These are phyloP conservation scores for Theocolax elegans DNA, from an alignment of 1,140 invertebrate species.

Conservation along the genomic window DNA sequence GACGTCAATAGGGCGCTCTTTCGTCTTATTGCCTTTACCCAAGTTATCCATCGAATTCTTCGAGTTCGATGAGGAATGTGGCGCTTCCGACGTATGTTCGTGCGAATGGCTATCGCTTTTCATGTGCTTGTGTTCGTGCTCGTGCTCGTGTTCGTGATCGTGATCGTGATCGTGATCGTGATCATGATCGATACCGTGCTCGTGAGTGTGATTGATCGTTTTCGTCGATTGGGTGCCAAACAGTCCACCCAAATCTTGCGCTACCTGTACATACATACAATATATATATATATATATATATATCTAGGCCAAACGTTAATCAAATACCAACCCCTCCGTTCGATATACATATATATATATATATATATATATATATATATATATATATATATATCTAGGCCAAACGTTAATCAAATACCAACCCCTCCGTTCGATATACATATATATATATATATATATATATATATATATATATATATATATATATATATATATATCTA, in stretches of 20 bases:
- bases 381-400: too few species aligned
- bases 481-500: too few species aligned
- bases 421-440: too few species aligned
- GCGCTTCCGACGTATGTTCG: slow-evolving; percentile 52
- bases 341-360: too few species aligned
- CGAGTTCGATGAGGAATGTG: slow-evolving; percentile 34
- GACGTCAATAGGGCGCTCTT: slow-evolving; percentile 67
- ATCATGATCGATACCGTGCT: slow-evolving; percentile 51
- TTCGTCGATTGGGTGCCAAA: slow-evolving; percentile 54
- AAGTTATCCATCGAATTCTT: slow-evolving; percentile 42
- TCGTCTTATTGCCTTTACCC: slow-evolving; percentile 31
- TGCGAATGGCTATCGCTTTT: slow-evolving; percentile 56
- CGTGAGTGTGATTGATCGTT: slow-evolving; percentile 44
- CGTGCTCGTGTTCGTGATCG: slow-evolving; percentile 44
- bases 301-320: too few species aligned
- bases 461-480: too few species aligned
- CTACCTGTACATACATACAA: slow-evolving; percentile 48
- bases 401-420: too few species aligned
- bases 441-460: too few species aligned
- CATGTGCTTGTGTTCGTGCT: slow-evolving; percentile 51
- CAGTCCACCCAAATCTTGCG: slow-evolving; percentile 58
- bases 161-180: slow-evolving; percentile 47
- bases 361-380: too few species aligned
- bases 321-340: too few species aligned
- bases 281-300: too few species aligned